Base-by-base conservation (phyloP, 2,888 invertebrate genomes). In the Pseudoips prasinana region DNA sequence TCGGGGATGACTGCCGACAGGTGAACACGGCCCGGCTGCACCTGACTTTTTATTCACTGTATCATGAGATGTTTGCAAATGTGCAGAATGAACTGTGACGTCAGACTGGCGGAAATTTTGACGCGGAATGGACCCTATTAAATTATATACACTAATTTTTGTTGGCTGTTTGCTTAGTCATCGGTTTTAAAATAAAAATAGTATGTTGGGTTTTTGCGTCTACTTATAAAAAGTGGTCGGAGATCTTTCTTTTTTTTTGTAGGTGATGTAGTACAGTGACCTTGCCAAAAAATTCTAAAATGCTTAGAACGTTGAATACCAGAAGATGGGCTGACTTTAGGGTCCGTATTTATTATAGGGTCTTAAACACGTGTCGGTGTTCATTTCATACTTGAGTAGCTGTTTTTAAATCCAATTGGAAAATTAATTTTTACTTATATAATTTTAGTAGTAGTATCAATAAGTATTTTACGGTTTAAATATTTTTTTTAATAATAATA, bases 41-140 rank as follows among this genome's bases (percentile, higher is more conserved):
- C 64, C 60, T 56, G 53, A 73, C 70, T 81, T 79, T 76, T 73
- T 77, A 74, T 79, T 77, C 62, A 41, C 46, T 54, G 60, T 67
- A 57, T 58, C 27, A 62, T 64, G 66, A 55, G 46, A 53, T 46
- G 49, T 51, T 56, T 44, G 50, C 51, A 44, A 56, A 53, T 62
- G 58, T 58, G 43, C 48, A 58, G 36, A 58, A 59, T 49, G 47
- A 43, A 29, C 39, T 47, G 36, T 46, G 58, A 61, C 50, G 47
- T 58, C 48, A 52, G 25, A 34, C 29, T 44, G 39, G 41, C 43
- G 43, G 57, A 48, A 52, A 59, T 30, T 34, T 11, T 10, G 33
- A 29, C 28, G 26, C 36, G 31, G 38, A 42, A 37, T 39, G 27
- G 29, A 22, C 23, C 17, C 10, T 7, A 32, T 25, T 32, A 18